Evolutionary conservation across 2,113 vertebrate genomes (phyloP), one percentile per base, ranked within the genome.

Genomic region (Campylorhamphus procurvoides): DNA sequence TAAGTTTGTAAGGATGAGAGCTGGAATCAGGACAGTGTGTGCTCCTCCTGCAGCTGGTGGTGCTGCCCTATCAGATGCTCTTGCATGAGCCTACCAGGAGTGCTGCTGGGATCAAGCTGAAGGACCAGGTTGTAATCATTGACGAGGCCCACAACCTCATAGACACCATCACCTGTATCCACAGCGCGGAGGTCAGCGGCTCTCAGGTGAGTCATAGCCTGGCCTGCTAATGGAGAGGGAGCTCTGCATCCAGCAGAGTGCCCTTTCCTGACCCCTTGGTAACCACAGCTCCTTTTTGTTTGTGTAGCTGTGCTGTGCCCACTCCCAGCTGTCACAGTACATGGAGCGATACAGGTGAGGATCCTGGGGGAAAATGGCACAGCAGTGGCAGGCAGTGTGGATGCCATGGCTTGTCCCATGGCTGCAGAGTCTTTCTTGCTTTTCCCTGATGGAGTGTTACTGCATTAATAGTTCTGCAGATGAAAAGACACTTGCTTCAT

Each of bases 111-210:
- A 97, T 99, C 97, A 98, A 98, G 94, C 98, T 99, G 63, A 99
- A 99, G 96, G 98, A 98, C 87, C 99, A 99, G 97, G 98, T 99
- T 1, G 98, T 99, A 49, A 98, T 99, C 88, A 99, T 99, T 64
- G 99, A 99, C 0, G 99, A 99, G 97, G 99, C 99, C 3, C 99
- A 99, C 98, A 99, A 99, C 96, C 98, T 99, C 53, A 98, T 98
- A 7, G 99, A 99, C 95, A 99, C 99, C 28, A 99, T 99, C 87
- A 99, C 98, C 20, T 97, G 97, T 80, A 99, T 99, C 91, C 97
- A 99, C 67, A 99, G 99, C 2, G 84, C 92, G 0, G 99, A 99
- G 89, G 98, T 99, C 94, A 99, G 77, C 3, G 99, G 99, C 52
- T 96, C 98, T 46, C 99, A 99, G 99, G 99, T 99, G 93, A 88